These are phyloP conservation scores for Smutsia gigantea DNA, from an alignment of 2,797 vertebrate species.

Conservation along the genomic window DNA sequence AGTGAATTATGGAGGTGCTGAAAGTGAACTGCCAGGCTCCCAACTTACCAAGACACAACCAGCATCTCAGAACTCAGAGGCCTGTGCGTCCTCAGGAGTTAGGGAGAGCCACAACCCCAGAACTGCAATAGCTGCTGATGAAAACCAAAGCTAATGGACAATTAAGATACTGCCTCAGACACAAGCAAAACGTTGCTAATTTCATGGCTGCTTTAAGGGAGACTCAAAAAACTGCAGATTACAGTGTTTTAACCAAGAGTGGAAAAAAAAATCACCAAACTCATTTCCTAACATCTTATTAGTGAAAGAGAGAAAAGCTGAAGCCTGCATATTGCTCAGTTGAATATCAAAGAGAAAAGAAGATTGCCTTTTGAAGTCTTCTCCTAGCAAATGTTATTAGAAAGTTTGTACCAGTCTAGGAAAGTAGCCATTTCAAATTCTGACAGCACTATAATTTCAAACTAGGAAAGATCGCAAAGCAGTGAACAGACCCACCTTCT, in stretches of 20 bases:
- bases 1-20: not conserved
- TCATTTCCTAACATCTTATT: not conserved
- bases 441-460: not conserved
- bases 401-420: not conserved
- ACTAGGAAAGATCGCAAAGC: not conserved
- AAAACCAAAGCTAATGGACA: slow-evolving; percentile 2
- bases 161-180: not conserved
- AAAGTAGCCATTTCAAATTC: not conserved
- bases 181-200: not conserved
- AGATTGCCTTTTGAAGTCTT: slow-evolving; percentile 9
- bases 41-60: not conserved
- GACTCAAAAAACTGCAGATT: not conserved
- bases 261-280: not conserved
- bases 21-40: not conserved
- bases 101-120: not conserved
- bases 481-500: not conserved
- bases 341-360: slow-evolving; percentile 48
- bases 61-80: not conserved
- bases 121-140: not conserved
- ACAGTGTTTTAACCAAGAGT: not conserved
- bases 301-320: not conserved
- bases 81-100: too few species aligned
- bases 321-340: not conserved
- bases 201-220: not conserved
- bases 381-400: not conserved